These are phyloP conservation scores for Plutomurus gul DNA, from an alignment of 1,140 invertebrate species.

Conservation along the genomic window DNA sequence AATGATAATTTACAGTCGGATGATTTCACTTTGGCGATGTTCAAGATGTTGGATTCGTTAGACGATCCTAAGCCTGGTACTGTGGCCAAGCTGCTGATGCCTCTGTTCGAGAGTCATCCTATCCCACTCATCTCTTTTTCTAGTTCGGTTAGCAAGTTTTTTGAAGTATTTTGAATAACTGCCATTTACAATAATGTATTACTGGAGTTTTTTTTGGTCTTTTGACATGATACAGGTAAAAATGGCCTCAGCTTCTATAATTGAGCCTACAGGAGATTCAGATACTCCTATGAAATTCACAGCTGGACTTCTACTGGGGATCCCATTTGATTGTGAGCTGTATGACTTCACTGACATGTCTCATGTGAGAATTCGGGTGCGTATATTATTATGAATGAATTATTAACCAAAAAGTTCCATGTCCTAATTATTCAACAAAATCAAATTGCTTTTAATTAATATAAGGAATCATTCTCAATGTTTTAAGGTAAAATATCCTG, in stretches of 20 bases:
- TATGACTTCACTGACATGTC: conserved; percentile 74
- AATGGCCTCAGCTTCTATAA: conserved; percentile 78
- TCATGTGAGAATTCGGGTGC: conserved; percentile 73
- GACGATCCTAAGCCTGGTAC: conserved; percentile 82
- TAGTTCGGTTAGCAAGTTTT: conserved; percentile 51
- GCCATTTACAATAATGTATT: background rate
- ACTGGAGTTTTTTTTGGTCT: background rate
- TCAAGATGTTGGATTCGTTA: conserved; percentile 74
- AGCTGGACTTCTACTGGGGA: conserved; percentile 83
- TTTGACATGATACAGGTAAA: conserved; percentile 62
- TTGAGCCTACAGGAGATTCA: conserved; percentile 79
- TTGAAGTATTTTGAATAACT: too few relatives aligned
- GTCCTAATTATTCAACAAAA: background rate
- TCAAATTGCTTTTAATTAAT: background rate
- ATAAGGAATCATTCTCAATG: background rate
- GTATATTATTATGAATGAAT: too few relatives aligned
- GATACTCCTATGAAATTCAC: conserved; percentile 91
- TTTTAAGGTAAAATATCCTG: conserved; percentile 78
- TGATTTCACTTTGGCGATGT: conserved; percentile 76
- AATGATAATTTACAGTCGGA: conserved; percentile 62
- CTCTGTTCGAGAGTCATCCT: conserved; percentile 67
- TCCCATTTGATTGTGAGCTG: conserved; percentile 84
- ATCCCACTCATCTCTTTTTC: conserved; percentile 56
- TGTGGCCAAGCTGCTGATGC: conserved; percentile 77
- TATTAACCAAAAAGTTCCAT: background rate